Evolutionary conservation across 2,888 invertebrate genomes (phyloP).

Genomic region (Acronicta psi): DNA sequence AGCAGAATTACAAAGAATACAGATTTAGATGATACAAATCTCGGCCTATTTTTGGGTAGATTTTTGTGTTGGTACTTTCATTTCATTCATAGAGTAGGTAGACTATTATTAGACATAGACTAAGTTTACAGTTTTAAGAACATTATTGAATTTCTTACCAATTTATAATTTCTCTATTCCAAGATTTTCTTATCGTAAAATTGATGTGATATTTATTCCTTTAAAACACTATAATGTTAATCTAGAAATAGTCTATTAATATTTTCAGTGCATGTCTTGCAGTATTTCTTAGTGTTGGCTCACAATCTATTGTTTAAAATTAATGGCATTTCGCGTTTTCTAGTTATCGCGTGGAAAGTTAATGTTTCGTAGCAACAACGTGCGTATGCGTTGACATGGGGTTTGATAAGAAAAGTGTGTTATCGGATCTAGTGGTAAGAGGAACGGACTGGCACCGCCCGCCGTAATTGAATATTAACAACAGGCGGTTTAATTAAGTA

Average conservation of each 20-base stretch:
- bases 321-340: slow-evolving; percentile 31
- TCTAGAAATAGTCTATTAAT: background rate
- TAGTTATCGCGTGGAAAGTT: slow-evolving; percentile 55
- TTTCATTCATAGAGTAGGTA: too few relatives aligned
- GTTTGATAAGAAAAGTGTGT: slow-evolving; percentile 69
- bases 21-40: too few relatives aligned
- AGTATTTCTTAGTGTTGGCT: slow-evolving; percentile 1
- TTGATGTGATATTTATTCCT: slow-evolving; percentile 10
- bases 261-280: slow-evolving; percentile 9
- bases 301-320: slow-evolving; percentile 37
- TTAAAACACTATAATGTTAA: slow-evolving; percentile 6
- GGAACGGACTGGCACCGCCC: slow-evolving; percentile 16
- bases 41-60: too few relatives aligned
- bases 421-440: slow-evolving; percentile 57
- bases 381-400: slow-evolving; percentile 42
- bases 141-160: background rate
- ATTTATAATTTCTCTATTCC: background rate
- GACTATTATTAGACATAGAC: background rate
- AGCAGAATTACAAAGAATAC: too few relatives aligned
- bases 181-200: slow-evolving; percentile 26
- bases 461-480: slow-evolving; percentile 12
- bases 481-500: background rate
- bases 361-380: slow-evolving; percentile 52
- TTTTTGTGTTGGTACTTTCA: too few relatives aligned
- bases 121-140: background rate